These are phyloP conservation scores for Ianthella basta DNA, from an alignment of 37 sponge, comb jelly and placozoan genomes.

Conservation along the genomic window DNA sequence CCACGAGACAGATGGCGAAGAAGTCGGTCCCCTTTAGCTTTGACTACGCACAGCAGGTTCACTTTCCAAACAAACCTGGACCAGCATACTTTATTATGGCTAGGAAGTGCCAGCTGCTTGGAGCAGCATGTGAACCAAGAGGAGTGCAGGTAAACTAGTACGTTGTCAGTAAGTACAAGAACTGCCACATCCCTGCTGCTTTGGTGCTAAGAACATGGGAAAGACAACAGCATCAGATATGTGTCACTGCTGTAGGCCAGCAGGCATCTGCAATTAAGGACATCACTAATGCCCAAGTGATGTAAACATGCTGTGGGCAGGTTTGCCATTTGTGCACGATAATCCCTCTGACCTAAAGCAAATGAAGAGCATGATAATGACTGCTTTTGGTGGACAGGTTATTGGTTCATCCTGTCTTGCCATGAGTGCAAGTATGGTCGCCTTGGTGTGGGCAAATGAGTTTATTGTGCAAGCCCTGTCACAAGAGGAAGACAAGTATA, in stretches of 20 bases:
- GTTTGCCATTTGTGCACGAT: constrained; percentile 11
- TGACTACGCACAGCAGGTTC: no score
- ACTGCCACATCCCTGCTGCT: constrained; percentile 15
- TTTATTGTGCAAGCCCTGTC: constrained; percentile 14
- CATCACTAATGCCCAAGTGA: constrained; percentile 7
- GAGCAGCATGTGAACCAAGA: no score
- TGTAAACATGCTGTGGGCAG: background rate
- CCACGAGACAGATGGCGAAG: no score
- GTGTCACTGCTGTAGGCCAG: background rate
- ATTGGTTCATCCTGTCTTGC: background rate
- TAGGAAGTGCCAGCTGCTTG: no score
- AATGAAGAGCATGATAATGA: background rate
- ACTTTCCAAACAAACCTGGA: no score
- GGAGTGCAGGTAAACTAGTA: no score
- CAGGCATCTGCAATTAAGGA: background rate
- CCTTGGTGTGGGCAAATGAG: background rate
- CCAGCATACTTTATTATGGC: no score
- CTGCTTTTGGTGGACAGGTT: background rate
- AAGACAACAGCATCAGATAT: constrained; percentile 5
- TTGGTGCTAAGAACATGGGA: constrained; percentile 1
- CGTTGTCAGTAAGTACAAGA: background rate
- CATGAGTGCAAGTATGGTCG: background rate
- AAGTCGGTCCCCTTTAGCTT: no score
- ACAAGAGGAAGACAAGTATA: constrained; percentile 7
- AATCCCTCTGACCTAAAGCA: background rate